Percentiles rank a stretch among this genome's conserved stretches.
phyloP scores from a whole-genome alignment of 2,888 invertebrate species.

The Lasioglossum lativentre region DNA sequence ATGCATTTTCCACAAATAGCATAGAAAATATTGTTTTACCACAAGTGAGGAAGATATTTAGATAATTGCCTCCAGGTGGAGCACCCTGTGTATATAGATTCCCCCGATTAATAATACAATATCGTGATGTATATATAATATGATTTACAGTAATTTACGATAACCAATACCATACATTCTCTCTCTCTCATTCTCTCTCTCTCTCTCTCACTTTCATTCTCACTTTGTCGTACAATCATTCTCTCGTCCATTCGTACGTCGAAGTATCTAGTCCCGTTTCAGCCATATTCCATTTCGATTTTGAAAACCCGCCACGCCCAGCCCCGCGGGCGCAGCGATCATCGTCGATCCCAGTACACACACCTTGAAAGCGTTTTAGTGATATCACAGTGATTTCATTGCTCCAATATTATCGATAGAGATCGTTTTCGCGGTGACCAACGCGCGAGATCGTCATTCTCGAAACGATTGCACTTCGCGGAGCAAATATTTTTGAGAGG shows the following conservation, averaged over 20 bases:
- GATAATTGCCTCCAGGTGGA: conserved; percentile 44
- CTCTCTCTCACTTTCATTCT: conserved; percentile 12
- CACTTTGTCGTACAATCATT: neutral
- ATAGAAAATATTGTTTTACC: neutral
- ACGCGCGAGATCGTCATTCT: conserved; percentile 60
- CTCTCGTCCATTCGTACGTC: conserved; percentile 12
- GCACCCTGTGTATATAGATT: conserved; percentile 71
- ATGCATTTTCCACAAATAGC: neutral
- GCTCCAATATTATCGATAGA: conserved; percentile 84
- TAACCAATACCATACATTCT: conserved; percentile 77
- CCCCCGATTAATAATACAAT: conserved; percentile 76
- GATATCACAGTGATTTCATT: conserved; percentile 84
- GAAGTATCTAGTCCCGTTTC: conserved; percentile 29
- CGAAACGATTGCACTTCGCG: neutral
- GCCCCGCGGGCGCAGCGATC: conserved; percentile 44
- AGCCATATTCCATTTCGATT: conserved; percentile 39
- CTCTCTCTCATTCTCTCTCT: conserved; percentile 35
- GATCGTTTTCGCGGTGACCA: conserved; percentile 64
- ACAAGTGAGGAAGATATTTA: neutral
- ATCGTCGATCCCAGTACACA: conserved; percentile 78
- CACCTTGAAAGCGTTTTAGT: conserved; percentile 84
- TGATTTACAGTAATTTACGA: conserved; percentile 77
- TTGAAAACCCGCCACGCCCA: conserved; percentile 39
- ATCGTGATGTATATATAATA: conserved; percentile 73
- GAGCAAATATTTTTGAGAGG: neutral